Evolutionary conservation across 2,888 invertebrate species (phyloP), one percentile per base, ranked within the genome.

Genomic region (Microctonus aethiopoides): DNA sequence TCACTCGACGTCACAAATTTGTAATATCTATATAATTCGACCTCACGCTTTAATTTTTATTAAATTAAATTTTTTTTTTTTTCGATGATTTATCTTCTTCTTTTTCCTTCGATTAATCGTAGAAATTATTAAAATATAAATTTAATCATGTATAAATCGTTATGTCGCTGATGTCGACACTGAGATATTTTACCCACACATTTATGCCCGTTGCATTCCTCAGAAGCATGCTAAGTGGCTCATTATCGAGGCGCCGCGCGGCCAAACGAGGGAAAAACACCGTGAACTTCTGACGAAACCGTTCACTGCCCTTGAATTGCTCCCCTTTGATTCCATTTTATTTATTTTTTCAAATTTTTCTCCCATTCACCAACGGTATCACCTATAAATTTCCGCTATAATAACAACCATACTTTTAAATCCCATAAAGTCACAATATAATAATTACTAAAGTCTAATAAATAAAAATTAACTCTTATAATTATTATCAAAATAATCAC

Each of bases 221-320:
- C 70, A 63, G 68, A 62, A 59, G 75, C 76, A 76, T 76, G 76
- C 76, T 74, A 77, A 77, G 76, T 77, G 76, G 76, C 75, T 75
- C 67, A 74, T 76, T 74, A 75, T 76, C 77, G 68, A 63, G 70
- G 68, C 72, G 60, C 73, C 70, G 46, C 46, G 46, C 20, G 61
- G 71, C 61, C 64, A 70, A 69, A 65, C 46, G 66, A 73, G 67
- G 69, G 63, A 74, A 74, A 68, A 34, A n/a, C 20, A 56, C n/a
- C 29, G 29, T 16, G 13, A 32, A 32, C 10, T 13, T 54, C 54
- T 13, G 63, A 65, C 32, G 67, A 51, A 69, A 72, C 72, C 68
- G 73, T 74, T 71, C 60, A 26, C 65, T 71, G 69, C 68, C 70
- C 71, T 73, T 71, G 72, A 72, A 74, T 67, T 67, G 59, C 68